Base-by-base conservation (phyloP, 2,797 vertebrate species). In the Thunnus albacares region DNA sequence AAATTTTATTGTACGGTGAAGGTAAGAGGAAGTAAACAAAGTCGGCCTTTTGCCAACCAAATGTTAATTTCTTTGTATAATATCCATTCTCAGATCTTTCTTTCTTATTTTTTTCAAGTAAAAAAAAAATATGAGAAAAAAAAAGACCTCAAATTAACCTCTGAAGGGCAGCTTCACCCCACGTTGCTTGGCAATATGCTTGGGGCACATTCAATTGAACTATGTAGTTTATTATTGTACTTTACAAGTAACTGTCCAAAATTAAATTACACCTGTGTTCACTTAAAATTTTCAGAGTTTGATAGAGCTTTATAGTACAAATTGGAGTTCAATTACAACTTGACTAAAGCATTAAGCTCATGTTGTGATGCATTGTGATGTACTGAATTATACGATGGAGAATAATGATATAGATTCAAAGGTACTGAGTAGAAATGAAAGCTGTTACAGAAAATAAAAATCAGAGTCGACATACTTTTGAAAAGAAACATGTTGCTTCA, bases 401-500 rank as follows among this genome's bases (percentile, higher is more conserved):
- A 30, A 13, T 20, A 56, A 30, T 33, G 30, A 20, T 15, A n/a
- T 20, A 49, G 3, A 66, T 74, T 62, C 35, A 43, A 65, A 70
- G 15, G 22, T 20, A 79, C 13, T 45, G 10, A 62, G 65, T 26
- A 71, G 5, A 69, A 75, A 60, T 60, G 33, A 53, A 1, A 58
- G 28, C 20, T 35, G 24, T 13, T 38, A 47, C 13, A 71, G 38
- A 64, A 65, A 75, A 81, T 52, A 41, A 68, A 65, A 71, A 69
- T 69, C 76, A 49, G 81, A 86, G 77, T 56, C 12, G 1, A 64
- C n/a, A 26, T 45, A 65, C 58, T 72, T 77, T 79, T 77, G 64
- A 83, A 81, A 81, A 87, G 70, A 82, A 84, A 89, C 77, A 71
- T 76, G 70, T 82, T 10, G 70, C 79, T 90, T 90, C 74, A 80